phyloP scores from a whole-genome alignment of 1,140 invertebrate genomes.

The Nephila pilipes region DNA sequence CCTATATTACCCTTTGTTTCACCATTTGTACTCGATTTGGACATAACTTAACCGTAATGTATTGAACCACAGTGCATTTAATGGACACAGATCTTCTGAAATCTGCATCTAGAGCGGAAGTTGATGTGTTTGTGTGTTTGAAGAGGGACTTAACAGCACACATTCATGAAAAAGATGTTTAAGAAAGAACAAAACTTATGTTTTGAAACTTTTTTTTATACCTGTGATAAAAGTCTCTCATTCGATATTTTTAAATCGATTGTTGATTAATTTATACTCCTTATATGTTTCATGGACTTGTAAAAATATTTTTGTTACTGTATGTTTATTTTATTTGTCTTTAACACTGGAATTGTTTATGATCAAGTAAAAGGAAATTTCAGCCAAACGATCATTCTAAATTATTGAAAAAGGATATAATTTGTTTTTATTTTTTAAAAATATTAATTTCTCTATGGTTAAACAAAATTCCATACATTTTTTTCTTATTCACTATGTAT shows the following conservation, averaged over 20 bases:
- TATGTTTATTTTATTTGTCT: background rate
- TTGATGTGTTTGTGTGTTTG: too few species aligned
- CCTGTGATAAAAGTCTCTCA: constrained; percentile 19
- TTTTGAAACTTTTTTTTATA: constrained; percentile 4
- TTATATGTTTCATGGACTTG: background rate
- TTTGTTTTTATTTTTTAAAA: too few species aligned
- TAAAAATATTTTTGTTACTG: constrained; percentile 21
- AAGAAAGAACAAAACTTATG: background rate
- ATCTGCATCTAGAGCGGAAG: too few species aligned
- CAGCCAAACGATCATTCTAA: too few species aligned
- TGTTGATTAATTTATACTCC: constrained; percentile 18
- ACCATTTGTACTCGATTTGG: background rate
- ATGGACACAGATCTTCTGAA: background rate
- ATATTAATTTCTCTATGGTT: too few species aligned
- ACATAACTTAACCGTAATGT: background rate
- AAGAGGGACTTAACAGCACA: background rate
- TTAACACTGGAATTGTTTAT: too few species aligned
- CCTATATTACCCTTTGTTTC: background rate
- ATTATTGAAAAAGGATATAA: too few species aligned
- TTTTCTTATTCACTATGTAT: too few species aligned
- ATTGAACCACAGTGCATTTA: background rate
- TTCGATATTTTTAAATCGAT: constrained; percentile 1
- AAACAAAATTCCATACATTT: too few species aligned
- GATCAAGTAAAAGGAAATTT: too few species aligned
- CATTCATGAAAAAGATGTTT: background rate